Evolutionary conservation across 2,888 invertebrate genomes (phyloP).

Genomic region (Callyntrura guangdongensis): DNA sequence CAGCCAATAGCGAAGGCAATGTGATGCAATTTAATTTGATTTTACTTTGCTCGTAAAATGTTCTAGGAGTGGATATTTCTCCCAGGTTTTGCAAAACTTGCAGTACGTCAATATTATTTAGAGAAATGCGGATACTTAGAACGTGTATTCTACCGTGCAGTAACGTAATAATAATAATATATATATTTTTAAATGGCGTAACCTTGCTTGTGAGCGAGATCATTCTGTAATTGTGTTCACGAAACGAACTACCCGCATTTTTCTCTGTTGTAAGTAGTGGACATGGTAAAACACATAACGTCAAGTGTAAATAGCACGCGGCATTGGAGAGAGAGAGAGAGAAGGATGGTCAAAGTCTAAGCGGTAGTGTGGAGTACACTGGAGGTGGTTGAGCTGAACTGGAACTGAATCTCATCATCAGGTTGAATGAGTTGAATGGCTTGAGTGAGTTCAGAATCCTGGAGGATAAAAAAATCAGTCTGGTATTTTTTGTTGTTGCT

Average conservation of each 20-base stretch:
- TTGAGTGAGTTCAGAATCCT: constrained; percentile 55
- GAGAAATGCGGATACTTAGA: neutral
- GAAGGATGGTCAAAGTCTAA: neutral
- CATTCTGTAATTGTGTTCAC: neutral
- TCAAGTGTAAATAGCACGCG: neutral
- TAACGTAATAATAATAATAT: neutral
- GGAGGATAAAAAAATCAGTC: constrained; percentile 70
- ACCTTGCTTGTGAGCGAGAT: constrained; percentile 24
- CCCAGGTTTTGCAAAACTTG: neutral
- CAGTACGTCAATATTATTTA: neutral
- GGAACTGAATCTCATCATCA: constrained; percentile 28
- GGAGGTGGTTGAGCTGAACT: neutral
- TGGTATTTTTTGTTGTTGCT: constrained; percentile 33
- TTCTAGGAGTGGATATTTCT: constrained; percentile 5
- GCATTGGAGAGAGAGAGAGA: too few relatives aligned
- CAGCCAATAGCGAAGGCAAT: neutral
- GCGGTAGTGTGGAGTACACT: neutral
- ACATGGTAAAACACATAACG: neutral
- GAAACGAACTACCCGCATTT: neutral
- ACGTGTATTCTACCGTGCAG: neutral
- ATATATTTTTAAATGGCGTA: neutral
- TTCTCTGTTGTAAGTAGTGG: neutral
- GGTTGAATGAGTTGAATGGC: constrained; percentile 24
- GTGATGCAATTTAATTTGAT: constrained; percentile 76
- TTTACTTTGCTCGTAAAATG: constrained; percentile 68